Evolutionary conservation across 2,888 invertebrate species (phyloP).

Genomic region (Hirtodrosophila duncani): DNA sequence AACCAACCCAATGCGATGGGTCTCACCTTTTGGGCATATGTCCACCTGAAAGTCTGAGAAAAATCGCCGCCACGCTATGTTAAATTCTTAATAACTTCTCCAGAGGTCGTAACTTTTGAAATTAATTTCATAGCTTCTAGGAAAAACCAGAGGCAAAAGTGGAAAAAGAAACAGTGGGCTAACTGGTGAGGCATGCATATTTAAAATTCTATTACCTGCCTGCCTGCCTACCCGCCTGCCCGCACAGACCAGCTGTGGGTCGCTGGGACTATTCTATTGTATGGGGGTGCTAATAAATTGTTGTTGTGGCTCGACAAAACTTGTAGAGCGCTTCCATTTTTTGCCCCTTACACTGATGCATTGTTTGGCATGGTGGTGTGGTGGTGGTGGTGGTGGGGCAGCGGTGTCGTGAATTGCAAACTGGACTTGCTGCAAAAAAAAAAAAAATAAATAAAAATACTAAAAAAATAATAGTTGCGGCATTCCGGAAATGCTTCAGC

Average conservation of each 20-base stretch:
- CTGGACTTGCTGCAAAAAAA: slow-evolving; percentile 29
- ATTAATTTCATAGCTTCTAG: slow-evolving; percentile 18
- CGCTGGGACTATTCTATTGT: neutral
- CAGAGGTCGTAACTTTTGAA: slow-evolving; percentile 21
- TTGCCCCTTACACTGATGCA: neutral
- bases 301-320: slow-evolving; percentile 49
- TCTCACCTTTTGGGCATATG: neutral
- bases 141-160: slow-evolving; percentile 4
- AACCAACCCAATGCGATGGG: too few species aligned
- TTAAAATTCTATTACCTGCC: slow-evolving; percentile 49
- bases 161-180: neutral
- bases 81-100: slow-evolving; percentile 45
- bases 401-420: slow-evolving; percentile 15
- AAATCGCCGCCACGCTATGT: slow-evolving; percentile 29
- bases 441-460: slow-evolving; percentile 9
- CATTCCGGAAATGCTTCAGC: slow-evolving; percentile 72
- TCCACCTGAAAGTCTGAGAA: neutral
- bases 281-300: slow-evolving; percentile 50
- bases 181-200: slow-evolving; percentile 40
- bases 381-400: neutral
- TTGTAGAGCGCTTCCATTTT: slow-evolving; percentile 36
- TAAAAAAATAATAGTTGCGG: slow-evolving; percentile 59
- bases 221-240: neutral
- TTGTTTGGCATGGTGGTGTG: slow-evolving; percentile 35
- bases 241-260: neutral